Percentiles rank a stretch among this genome's conserved stretches.
Evolutionary conservation across 2,797 vertebrate genomes (phyloP).

Genomic region (Simalia tracyae): DNA sequence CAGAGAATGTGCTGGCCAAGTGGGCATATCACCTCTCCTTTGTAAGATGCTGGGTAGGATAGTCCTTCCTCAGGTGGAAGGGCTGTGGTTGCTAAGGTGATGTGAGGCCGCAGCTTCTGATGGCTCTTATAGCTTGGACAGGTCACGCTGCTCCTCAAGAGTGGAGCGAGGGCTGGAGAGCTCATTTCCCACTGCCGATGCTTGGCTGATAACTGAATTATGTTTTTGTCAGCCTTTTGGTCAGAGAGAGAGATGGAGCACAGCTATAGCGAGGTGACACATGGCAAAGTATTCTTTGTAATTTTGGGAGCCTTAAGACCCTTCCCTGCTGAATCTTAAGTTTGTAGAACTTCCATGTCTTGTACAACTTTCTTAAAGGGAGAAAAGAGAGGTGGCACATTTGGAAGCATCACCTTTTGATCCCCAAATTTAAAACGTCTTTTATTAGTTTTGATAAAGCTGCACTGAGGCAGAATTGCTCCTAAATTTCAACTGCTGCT

Average conservation of each 20-base stretch:
- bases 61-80: background rate
- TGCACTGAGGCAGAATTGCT: background rate
- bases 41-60: no score
- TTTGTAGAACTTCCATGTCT: no score
- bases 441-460: background rate
- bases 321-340: background rate
- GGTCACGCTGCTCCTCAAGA: no score
- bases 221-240: no score
- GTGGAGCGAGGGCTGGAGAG: background rate
- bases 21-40: no score
- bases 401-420: background rate
- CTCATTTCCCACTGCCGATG: background rate
- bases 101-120: no score
- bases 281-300: background rate
- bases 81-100: background rate
- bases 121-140: background rate
- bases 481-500: background rate
- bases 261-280: background rate
- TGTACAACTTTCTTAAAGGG: background rate
- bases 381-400: no score
- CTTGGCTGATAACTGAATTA: no score
- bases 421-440: no score
- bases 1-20: background rate
- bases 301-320: background rate
- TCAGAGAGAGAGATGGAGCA: no score